Conservation (phyloP, 1,140 invertebrate genomes). For the Galleria mellonella region DNA sequence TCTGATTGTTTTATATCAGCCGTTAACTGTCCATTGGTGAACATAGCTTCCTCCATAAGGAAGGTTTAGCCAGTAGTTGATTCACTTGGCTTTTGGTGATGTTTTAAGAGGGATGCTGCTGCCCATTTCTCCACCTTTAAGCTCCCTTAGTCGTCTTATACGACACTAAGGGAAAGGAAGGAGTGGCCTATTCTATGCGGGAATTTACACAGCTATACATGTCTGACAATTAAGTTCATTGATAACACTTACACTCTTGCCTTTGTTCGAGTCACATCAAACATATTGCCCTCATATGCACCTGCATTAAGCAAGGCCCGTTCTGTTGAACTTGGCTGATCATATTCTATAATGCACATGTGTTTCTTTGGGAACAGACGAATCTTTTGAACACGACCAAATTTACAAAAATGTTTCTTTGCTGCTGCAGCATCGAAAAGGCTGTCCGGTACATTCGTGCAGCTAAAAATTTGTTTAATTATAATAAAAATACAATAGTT, state of each 20-base stretch:
- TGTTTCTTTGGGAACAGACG: conserved; percentile 76
- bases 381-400: conserved; percentile 77
- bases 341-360: conserved; percentile 78
- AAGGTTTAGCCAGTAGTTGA: too few species aligned
- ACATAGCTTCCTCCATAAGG: too few species aligned
- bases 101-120: too few species aligned
- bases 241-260: conserved; percentile 40
- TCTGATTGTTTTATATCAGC: too few species aligned
- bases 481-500: not conserved
- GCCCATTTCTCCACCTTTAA: too few species aligned
- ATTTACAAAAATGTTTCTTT: conserved; percentile 79
- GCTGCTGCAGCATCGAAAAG: conserved; percentile 77
- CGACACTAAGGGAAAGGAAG: too few species aligned
- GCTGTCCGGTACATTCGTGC: conserved; percentile 77
- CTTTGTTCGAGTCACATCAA: conserved; percentile 75
- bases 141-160: too few species aligned
- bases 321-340: conserved; percentile 72
- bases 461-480: conserved; percentile 54
- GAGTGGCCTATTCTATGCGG: too few species aligned
- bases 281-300: conserved; percentile 76
- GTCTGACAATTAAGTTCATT: not conserved
- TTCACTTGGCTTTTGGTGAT: too few species aligned
- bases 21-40: too few species aligned
- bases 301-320: conserved; percentile 76
- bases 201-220: too few species aligned